Evolutionary conservation across 2,113 vertebrate genomes (phyloP).

Genomic region (Ictidomys tridecemlineatus): DNA sequence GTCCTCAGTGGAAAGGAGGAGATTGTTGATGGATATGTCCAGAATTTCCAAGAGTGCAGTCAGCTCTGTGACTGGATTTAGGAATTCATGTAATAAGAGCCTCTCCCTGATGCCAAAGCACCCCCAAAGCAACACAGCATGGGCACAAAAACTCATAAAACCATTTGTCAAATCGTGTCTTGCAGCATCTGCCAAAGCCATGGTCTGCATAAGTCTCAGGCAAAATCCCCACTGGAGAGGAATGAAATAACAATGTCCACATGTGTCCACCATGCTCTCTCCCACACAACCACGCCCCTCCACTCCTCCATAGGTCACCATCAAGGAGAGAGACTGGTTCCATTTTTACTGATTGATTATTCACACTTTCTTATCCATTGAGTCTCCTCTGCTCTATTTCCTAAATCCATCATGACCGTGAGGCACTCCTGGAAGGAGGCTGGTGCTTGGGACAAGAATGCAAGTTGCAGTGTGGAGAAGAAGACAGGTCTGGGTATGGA

Average conservation of each 20-base stretch:
- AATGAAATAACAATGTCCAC: background rate
- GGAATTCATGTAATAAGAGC: accelerated
- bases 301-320: accelerated
- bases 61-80: accelerated
- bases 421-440: background rate
- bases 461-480: no score
- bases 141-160: background rate
- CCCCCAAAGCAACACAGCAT: no score
- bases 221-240: background rate
- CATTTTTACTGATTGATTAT: no score
- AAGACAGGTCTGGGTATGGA: no score
- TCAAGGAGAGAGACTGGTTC: background rate
- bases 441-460: background rate
- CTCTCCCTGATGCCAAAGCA: background rate
- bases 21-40: no score
- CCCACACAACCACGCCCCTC: background rate
- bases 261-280: accelerated
- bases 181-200: no score
- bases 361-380: background rate
- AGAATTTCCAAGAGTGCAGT: background rate
- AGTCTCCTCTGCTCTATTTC: background rate
- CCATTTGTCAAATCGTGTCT: background rate
- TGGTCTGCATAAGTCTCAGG: accelerated
- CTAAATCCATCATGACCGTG: background rate
- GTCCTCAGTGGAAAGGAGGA: no score